These are phyloP conservation scores for Solea solea DNA, from an alignment of 2,113 vertebrate species.

Conservation along the genomic window DNA sequence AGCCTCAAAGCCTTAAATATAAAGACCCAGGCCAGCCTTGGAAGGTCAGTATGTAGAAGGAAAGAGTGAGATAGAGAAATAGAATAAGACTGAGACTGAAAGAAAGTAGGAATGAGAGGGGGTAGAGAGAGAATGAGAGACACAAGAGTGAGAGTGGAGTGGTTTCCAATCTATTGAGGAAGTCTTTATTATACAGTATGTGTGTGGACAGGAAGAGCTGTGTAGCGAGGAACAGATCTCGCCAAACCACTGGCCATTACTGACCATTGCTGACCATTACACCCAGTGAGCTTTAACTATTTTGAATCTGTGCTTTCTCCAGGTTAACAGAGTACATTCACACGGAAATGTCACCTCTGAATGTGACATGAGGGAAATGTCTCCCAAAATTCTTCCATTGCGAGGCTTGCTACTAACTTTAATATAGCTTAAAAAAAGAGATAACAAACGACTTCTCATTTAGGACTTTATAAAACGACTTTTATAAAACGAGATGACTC, in stretches of 20 bases:
- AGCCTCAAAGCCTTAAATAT: slow-evolving; percentile 83
- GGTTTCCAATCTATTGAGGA: slow-evolving; percentile 70
- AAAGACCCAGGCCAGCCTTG: slow-evolving; percentile 75
- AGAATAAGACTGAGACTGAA: slow-evolving; percentile 38
- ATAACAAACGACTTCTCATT: slow-evolving; percentile 7
- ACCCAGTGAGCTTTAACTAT: slow-evolving; percentile 66
- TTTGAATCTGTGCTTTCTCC: slow-evolving; percentile 56
- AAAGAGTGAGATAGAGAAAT: slow-evolving; percentile 47
- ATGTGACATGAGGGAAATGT: slow-evolving; percentile 16
- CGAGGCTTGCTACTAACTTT: slow-evolving; percentile 20
- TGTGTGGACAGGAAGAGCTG: slow-evolving; percentile 72
- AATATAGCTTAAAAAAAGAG: slow-evolving; percentile 16
- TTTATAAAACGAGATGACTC: slow-evolving; percentile 47
- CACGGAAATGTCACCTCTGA: slow-evolving; percentile 24
- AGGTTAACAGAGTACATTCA: slow-evolving; percentile 56
- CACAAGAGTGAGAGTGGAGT: slow-evolving; percentile 51
- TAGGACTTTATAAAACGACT: slow-evolving; percentile 53
- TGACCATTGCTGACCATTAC: slow-evolving; percentile 75
- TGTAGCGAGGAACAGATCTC: slow-evolving; percentile 43
- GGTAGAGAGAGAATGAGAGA: slow-evolving; percentile 32
- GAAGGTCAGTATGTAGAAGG: slow-evolving; percentile 71
- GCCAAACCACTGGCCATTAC: slow-evolving; percentile 78
- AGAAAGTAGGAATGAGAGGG: slow-evolving; percentile 49
- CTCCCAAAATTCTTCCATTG: not conserved
- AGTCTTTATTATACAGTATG: slow-evolving; percentile 71